Conservation (phyloP, 2,113 vertebrate species). For the Motacilla alba region DNA sequence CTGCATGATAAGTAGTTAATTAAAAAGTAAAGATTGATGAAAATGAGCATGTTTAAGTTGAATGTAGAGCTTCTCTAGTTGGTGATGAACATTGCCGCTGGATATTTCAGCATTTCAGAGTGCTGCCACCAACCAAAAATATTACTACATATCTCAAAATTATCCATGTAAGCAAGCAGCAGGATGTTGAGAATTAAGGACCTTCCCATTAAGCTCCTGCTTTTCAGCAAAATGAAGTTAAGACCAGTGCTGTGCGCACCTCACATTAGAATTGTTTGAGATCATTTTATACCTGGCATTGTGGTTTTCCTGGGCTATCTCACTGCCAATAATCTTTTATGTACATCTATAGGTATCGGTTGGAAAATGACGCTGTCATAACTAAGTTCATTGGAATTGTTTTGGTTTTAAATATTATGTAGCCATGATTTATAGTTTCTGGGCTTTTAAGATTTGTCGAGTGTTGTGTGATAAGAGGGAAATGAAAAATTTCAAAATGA, state of each 20-base stretch:
- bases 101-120: background rate
- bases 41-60: background rate
- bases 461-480: background rate
- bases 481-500: background rate
- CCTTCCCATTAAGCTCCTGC: background rate
- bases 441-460: background rate
- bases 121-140: background rate
- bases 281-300: background rate
- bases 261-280: background rate
- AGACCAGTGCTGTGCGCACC: background rate
- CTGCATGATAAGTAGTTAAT: background rate
- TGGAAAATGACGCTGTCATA: background rate
- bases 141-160: background rate
- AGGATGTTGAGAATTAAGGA: background rate
- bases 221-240: background rate
- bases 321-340: background rate
- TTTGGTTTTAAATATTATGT: background rate
- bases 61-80: background rate
- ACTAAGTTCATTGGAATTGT: background rate
- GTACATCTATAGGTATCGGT: background rate
- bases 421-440: background rate
- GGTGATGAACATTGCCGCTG: background rate
- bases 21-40: background rate
- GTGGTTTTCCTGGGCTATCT: background rate
- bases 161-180: background rate